Percentiles rank a stretch among this genome's conserved stretches.
phyloP scores from a whole-genome alignment of 2,888 invertebrate species.

The Petrolisthes manimaculis region DNA sequence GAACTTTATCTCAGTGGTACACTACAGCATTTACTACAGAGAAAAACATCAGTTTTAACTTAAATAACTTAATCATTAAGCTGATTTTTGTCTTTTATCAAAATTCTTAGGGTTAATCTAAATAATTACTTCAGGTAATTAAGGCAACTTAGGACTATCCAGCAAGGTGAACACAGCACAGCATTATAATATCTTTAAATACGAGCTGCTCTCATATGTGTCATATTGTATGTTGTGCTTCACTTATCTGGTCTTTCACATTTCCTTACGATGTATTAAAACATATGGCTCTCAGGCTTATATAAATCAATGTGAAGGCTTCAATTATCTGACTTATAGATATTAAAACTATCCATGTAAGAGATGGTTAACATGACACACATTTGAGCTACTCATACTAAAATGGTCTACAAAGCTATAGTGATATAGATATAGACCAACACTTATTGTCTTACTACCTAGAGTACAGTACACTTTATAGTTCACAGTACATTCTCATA shows the following conservation, averaged over 20 bases:
- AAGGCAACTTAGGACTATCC: constrained; percentile 1
- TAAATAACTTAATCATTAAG: neutral
- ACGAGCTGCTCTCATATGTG: neutral
- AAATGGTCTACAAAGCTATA: too few relatives aligned
- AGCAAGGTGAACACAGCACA: neutral
- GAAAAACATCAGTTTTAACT: neutral
- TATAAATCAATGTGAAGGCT: too few relatives aligned
- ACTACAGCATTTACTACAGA: neutral
- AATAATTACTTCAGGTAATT: constrained; percentile 1
- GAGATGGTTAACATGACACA: too few relatives aligned
- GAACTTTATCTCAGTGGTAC: constrained; percentile 5
- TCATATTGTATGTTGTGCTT: neutral
- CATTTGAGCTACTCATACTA: too few relatives aligned
- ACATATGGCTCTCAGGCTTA: too few relatives aligned
- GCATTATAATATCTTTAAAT: neutral
- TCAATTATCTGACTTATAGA: too few relatives aligned
- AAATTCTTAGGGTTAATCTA: neutral
- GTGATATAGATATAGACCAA: too few relatives aligned
- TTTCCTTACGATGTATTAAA: too few relatives aligned
- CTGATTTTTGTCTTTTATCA: constrained; percentile 6
- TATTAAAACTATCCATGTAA: too few relatives aligned
- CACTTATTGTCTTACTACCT: too few relatives aligned
- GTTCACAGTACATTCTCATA: too few relatives aligned
- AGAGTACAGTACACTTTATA: too few relatives aligned
- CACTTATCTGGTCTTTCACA: neutral